These are phyloP conservation scores for Oreortyx pictus DNA, from an alignment of 2,797 vertebrate species.

Conservation along the genomic window DNA sequence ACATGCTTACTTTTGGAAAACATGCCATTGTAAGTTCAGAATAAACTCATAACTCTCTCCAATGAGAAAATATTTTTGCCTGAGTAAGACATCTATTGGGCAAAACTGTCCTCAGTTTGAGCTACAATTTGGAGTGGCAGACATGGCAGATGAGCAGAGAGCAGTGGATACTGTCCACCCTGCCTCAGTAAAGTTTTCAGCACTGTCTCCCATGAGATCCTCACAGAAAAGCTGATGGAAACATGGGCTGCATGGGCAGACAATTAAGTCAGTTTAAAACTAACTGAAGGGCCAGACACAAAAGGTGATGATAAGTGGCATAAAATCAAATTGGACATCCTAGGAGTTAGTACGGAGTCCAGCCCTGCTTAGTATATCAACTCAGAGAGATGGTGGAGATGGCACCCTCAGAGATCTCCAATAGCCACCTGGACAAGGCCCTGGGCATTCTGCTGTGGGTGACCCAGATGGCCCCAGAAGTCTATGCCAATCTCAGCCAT, in stretches of 20 bases:
- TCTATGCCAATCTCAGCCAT: background rate
- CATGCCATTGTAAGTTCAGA: background rate
- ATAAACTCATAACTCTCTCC: background rate
- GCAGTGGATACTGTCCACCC: background rate
- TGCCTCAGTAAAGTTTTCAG: background rate
- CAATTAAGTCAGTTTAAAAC: background rate
- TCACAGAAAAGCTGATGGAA: background rate
- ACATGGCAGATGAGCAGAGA: background rate
- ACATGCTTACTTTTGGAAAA: conserved; percentile 3
- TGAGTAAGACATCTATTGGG: background rate
- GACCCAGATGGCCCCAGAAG: background rate
- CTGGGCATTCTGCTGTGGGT: background rate
- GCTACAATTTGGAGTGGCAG: background rate
- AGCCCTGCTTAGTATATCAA: background rate
- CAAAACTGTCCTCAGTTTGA: background rate
- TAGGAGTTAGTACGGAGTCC: background rate
- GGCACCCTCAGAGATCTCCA: background rate
- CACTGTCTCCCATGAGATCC: background rate
- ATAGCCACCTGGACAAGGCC: background rate
- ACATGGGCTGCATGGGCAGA: background rate
- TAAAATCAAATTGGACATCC: too few relatives aligned
- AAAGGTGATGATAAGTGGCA: background rate
- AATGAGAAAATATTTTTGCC: background rate
- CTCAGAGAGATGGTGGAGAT: background rate
- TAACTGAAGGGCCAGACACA: background rate